Evolutionary conservation across 2,888 invertebrate genomes (phyloP), one percentile per base, ranked within the genome.

Genomic region (Adineta ricciae): DNA sequence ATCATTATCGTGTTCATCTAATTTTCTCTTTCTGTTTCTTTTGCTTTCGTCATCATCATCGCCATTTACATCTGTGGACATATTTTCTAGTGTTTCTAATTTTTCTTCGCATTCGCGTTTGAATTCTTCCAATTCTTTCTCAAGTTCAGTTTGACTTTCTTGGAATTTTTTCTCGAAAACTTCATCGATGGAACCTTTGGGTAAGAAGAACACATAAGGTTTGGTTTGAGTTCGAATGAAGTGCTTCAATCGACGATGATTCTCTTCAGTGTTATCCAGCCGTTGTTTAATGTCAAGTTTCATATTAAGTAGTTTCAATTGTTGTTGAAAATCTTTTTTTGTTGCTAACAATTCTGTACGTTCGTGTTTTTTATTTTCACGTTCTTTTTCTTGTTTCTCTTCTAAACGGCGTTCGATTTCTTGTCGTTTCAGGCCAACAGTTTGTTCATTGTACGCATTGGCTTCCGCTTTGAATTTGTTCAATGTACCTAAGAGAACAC

Each of bases 401-500:
- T 85, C 85, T 38, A 85, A 38, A 64, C 73, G 83, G 49, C 49
- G 27, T 73, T 85, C 85, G 24, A 85, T 46, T 82, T 85, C 84
- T 24, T 85, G 83, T 54, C 85, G 49, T 73, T 85, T 83, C 8
- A 85, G 32, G 21, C 83, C 85, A 27, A 73, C 36, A 46, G 73
- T n/a, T 54, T 85, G 83, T 56, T 84, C 83, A 49, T 72, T 83
- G n/a, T 85, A 50, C 7, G 56, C 73, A 38, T 52, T 73, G 46
- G 54, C 54, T 78, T 85, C 85, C 11, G 52, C 50, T 84, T 85
- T 85, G 73, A 85, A 85, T 46, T 84, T 46, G 36, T 84, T 85
- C 11, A 85, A 78, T 73, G 85, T 85, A 32, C 85, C 85, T 78
- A 78, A 41, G 38, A 78, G 14, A 21, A 85, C 83, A 27, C 85